Conservation (phyloP, 2,113 vertebrate genomes). For the Corvus moneduloides region DNA sequence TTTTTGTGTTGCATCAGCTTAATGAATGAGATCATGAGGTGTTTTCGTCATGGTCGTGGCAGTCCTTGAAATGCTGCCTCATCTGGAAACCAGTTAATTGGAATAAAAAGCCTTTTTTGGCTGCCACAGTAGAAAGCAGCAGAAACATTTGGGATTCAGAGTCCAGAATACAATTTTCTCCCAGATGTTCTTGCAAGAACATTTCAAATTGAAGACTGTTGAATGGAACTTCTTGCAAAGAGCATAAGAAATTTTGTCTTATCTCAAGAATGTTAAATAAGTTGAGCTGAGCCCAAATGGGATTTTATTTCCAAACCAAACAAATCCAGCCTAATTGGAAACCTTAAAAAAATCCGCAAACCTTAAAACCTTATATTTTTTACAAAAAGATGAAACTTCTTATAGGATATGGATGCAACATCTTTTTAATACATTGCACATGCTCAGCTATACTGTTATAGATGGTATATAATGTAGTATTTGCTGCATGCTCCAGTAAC, state of each 20-base stretch:
- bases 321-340: background rate
- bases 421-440: background rate
- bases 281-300: background rate
- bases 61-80: background rate
- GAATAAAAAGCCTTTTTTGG: background rate
- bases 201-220: background rate
- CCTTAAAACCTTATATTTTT: background rate
- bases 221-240: background rate
- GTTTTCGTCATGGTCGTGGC: background rate
- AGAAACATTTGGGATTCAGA: background rate
- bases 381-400: background rate
- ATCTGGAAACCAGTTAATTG: background rate
- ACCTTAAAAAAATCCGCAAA: background rate
- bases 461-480: background rate
- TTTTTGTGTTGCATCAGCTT: background rate
- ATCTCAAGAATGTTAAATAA: background rate
- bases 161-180: background rate
- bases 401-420: background rate
- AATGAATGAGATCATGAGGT: background rate
- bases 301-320: background rate
- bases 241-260: background rate
- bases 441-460: background rate
- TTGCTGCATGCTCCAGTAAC: background rate
- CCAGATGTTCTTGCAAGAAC: background rate
- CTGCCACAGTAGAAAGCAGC: background rate